These are phyloP conservation scores for Parotia lawesii DNA, from an alignment of 2,113 vertebrate species.

Conservation along the genomic window DNA sequence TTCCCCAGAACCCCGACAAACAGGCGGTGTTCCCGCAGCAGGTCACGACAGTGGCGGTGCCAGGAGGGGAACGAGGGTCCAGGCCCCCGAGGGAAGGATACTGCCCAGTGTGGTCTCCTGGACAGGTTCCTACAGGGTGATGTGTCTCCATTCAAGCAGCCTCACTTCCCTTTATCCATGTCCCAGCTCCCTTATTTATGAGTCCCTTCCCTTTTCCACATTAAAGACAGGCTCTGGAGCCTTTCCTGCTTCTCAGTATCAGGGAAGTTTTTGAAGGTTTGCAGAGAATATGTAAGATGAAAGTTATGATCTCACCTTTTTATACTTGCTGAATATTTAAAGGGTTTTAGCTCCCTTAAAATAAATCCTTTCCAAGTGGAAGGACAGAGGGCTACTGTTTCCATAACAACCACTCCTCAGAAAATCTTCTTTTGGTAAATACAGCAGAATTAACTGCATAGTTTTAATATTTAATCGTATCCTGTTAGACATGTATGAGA, in stretches of 20 bases:
- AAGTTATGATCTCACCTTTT: slow-evolving; percentile 44
- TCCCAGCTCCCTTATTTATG: not conserved
- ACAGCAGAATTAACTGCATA: slow-evolving; percentile 36
- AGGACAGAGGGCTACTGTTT: slow-evolving; percentile 70
- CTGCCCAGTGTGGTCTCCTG: not conserved
- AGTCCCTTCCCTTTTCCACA: not conserved
- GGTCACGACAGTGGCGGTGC: fast-evolving
- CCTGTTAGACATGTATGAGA: slow-evolving; percentile 16
- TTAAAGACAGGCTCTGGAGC: not conserved
- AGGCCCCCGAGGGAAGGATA: fast-evolving
- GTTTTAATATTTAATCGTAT: slow-evolving; percentile 43
- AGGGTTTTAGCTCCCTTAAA: slow-evolving; percentile 54
- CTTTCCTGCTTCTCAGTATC: not conserved
- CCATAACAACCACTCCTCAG: slow-evolving; percentile 67
- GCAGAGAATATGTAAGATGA: not conserved
- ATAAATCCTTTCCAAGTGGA: slow-evolving; percentile 45
- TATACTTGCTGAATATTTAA: slow-evolving; percentile 64
- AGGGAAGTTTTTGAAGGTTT: not conserved
- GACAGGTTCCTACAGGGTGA: fast-evolving
- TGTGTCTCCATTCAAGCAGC: fast-evolving
- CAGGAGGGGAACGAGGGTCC: fast-evolving
- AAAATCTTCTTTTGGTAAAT: slow-evolving; percentile 55
- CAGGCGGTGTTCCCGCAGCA: fast-evolving
- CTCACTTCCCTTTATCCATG: fast-evolving
- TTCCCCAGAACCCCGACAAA: not conserved